phyloP scores from a whole-genome alignment of 2,113 vertebrate species.

The Salvelinus fontinalis region DNA sequence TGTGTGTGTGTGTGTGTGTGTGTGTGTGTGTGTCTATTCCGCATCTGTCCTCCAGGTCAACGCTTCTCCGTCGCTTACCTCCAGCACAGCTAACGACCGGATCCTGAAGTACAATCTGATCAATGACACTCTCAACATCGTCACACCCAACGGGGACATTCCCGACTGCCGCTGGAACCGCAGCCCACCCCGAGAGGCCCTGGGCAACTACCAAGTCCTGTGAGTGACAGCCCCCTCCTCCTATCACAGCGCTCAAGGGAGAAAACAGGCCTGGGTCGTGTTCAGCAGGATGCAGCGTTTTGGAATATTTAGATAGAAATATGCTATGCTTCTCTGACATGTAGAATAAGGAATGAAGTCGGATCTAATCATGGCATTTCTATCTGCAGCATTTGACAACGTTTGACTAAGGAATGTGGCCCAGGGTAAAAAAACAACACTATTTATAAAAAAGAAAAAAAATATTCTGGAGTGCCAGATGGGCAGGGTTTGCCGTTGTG shows the following conservation, averaged over 20 bases:
- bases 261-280: too few relatives aligned
- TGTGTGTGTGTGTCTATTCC: background rate
- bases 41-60: constrained; percentile 81
- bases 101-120: constrained; percentile 98
- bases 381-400: too few relatives aligned
- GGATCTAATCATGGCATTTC: too few relatives aligned
- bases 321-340: too few relatives aligned
- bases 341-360: too few relatives aligned
- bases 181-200: constrained; percentile 85
- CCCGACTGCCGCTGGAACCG: constrained; percentile 95
- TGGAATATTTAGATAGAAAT: too few relatives aligned
- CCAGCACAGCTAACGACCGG: constrained; percentile 96
- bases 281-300: too few relatives aligned
- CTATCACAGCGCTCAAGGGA: background rate
- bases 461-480: too few relatives aligned
- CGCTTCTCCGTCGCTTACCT: constrained; percentile 94
- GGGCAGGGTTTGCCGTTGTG: too few relatives aligned
- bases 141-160: constrained; percentile 90
- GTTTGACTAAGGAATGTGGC: too few relatives aligned
- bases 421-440: too few relatives aligned
- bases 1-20: background rate
- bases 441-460: too few relatives aligned
- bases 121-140: constrained; percentile 96
- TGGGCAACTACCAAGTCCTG: constrained; percentile 95
- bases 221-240: constrained; percentile 72